Evolutionary conservation across 2,113 vertebrate species (phyloP), one percentile per base, ranked within the genome.

Genomic region (Polypterus bichir): DNA sequence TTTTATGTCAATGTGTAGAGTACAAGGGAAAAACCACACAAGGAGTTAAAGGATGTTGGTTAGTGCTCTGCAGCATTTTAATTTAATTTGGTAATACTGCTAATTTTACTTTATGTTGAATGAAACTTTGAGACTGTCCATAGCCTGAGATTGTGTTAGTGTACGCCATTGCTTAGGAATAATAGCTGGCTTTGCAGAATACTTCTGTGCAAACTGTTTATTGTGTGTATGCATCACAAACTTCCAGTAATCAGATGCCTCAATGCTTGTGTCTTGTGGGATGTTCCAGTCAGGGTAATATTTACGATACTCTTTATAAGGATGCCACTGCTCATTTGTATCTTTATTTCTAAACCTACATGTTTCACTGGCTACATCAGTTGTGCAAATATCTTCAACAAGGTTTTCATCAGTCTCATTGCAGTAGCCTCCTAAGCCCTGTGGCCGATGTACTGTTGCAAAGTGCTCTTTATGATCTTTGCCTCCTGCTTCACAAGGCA

Each of bases 181-280:
- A 4, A 76, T 65, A 61, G 77, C 81, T 63, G 70, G 66, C 0
- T 3, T 0, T 57, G 70, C 70, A 0, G 11, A 0, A 4, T 76
- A 75, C 47, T 1, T 3, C 62, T 65, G 0, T 0, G 77, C 77
- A 77, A 83, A 78, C 3, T 64, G 0, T 0, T 9, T 0, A 49
- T 81, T 83, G 66, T 76, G 83, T 0, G 4, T 71, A 46, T 4
- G 6, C 69, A 82, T 59, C 0, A 84, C 69, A 65, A 78, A 81
- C 66, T 79, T 84, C 81, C 81, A 85, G 76, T 78, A 86, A 67
- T 77, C 73, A 66, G 77, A 79, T 27, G 80, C 78, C 11, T 79
- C 0, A 4, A 78, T 74, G 54, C 74, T 83, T 52, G 0, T 1
- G 54, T 85, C 81, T 5, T 79, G 70, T n/a, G 59, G 57, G 46